phyloP scores from a whole-genome alignment of 53 echinoderm and acorn worm species.

The Paelopatides confundens region DNA sequence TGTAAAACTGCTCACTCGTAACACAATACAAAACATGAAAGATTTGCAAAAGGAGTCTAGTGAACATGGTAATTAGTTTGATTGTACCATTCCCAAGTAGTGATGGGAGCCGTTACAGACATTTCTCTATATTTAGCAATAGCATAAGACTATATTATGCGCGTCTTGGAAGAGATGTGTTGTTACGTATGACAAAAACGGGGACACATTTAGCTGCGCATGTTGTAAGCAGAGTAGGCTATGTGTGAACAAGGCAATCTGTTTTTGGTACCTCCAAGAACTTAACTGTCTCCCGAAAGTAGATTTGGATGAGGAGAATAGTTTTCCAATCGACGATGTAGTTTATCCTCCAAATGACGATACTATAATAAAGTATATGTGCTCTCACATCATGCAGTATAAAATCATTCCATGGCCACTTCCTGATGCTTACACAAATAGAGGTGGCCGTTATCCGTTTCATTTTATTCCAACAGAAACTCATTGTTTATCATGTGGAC shows the following conservation, averaged over 20 bases:
- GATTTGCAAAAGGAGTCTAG: too few species aligned
- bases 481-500: background rate
- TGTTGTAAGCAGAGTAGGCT: background rate
- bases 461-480: constrained; percentile 9
- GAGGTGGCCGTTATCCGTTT: background rate
- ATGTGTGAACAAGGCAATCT: constrained; percentile 10
- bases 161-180: background rate
- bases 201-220: background rate
- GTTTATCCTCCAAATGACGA: background rate
- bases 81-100: too few species aligned
- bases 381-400: background rate
- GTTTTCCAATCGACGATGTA: background rate
- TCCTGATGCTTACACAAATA: background rate
- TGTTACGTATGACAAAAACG: constrained; percentile 12
- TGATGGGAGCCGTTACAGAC: background rate
- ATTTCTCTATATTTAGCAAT: constrained; percentile 18
- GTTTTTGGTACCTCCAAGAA: constrained; percentile 19
- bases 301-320: background rate
- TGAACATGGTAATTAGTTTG: background rate
- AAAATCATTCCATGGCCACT: constrained; percentile 34
- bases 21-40: too few species aligned
- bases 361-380: background rate
- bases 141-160: constrained; percentile 6
- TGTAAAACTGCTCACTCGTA: too few species aligned
- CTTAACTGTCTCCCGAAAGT: background rate